Conservation (phyloP, 2,113 vertebrate species). For the Sclerurus mexicanus region DNA sequence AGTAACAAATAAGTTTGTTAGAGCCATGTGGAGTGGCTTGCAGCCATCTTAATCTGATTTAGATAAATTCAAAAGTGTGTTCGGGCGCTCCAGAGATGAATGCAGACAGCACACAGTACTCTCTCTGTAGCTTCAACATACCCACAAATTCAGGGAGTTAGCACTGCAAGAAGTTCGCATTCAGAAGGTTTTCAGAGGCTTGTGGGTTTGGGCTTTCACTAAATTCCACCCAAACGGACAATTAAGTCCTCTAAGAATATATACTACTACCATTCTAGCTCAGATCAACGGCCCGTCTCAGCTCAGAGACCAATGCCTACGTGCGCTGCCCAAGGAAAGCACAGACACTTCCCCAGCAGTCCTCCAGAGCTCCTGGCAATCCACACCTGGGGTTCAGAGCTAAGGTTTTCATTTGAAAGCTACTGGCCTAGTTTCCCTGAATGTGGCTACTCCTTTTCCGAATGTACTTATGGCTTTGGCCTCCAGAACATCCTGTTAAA, state of each 20-base stretch:
- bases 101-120: not conserved
- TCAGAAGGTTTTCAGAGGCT: not conserved
- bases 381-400: not conserved
- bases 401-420: not conserved
- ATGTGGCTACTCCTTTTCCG: not conserved
- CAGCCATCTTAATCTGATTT: not conserved
- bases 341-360: not conserved
- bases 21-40: not conserved
- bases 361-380: not conserved
- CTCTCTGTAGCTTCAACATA: not conserved
- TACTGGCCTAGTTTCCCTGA: not conserved
- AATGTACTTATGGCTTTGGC: not conserved
- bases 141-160: not conserved
- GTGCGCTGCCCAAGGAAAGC: fast-evolving
- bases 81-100: not conserved
- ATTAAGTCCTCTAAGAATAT: not conserved
- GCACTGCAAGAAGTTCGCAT: not conserved
- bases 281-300: not conserved
- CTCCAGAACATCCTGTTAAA: not conserved
- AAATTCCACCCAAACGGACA: not conserved
- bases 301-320: not conserved
- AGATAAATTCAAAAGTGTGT: not conserved
- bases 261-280: not conserved
- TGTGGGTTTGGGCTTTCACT: not conserved
- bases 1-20: not conserved